Percentiles rank a stretch among this genome's conserved stretches.
These are phyloP conservation scores for Lethenteron reissneri DNA, from an alignment of 2,113 vertebrate genomes.

Conservation along the genomic window DNA sequence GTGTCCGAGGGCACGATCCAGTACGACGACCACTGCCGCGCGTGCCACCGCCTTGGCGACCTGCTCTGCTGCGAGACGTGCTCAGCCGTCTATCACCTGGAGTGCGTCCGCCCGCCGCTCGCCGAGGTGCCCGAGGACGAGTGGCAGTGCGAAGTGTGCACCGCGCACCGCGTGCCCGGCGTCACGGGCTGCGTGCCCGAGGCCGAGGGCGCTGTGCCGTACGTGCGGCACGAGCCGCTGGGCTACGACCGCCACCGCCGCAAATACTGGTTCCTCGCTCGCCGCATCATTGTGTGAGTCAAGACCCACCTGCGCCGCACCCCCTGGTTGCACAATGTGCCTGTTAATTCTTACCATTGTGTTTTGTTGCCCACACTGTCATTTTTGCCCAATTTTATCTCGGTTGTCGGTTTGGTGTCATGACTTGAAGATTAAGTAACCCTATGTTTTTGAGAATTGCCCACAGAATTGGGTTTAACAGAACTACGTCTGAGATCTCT, in stretches of 20 bases:
- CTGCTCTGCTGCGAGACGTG: conserved; percentile 6
- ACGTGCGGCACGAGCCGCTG: conserved; percentile 3
- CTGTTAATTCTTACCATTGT: not conserved
- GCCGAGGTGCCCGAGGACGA: conserved; percentile 5
- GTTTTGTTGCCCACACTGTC: not conserved
- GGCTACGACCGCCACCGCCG: conserved; percentile 5
- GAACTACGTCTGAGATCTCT: no score
- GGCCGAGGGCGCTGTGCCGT: not conserved
- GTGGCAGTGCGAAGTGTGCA: conserved; percentile 4
- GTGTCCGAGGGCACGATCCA: conserved; percentile 2
- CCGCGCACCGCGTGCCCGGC: not conserved
- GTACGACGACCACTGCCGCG: conserved; percentile 3
- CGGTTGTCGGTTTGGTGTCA: no score
- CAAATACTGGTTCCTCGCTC: not conserved
- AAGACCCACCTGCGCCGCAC: not conserved
- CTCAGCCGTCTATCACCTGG: not conserved
- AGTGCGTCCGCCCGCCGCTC: conserved; percentile 1
- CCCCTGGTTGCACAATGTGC: no score
- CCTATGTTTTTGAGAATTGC: no score
- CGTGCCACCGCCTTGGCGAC: conserved; percentile 4
- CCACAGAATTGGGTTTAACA: no score
- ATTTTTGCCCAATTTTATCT: no score
- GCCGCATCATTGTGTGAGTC: conserved; percentile 6
- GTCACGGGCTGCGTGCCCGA: conserved; percentile 2
- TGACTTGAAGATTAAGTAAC: no score